Base-by-base conservation (phyloP, 2,113 vertebrate species). In the Tetraodon nigroviridis region DNA sequence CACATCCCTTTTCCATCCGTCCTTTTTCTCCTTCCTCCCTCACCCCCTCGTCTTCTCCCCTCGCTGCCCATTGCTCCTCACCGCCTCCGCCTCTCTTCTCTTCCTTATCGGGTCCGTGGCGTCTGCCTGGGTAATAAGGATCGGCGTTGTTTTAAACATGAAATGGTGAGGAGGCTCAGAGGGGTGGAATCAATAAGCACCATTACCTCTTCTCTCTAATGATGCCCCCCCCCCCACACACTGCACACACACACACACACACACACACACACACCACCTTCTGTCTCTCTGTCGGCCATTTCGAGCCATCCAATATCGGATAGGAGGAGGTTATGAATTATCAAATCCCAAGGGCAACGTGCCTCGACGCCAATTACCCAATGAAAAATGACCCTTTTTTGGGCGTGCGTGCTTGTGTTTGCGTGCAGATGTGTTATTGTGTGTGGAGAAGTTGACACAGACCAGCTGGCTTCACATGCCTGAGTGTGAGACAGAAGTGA, bases 111-210 rank as follows among this genome's bases (percentile, higher is more conserved):
- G 75, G 55, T 69, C 37, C 55, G 67, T 67, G 75, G 81, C 54
- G 75, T 77, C 77, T 84, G 72, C 69, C 74, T 74, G 56, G 76
- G 84, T 92, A 90, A 91, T 90, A 89, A 90, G 88, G 79, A 90
- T 89, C 87, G 86, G 90, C 89, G 89, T 90, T 90, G 90, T 91
- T 90, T 91, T 89, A 91, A 91, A 91, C 89, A 91, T 90, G 89
- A 89, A 92, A 89, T 84, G 83, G 83, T 83, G 77, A 81, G 78
- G 79, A 78, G 78, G 84, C 75, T 81, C 49, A 58, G 73, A 50
- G 61, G 81, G 80, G 79, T 58, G 55, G 84, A 86, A 92, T 92
- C 90, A 90, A 92, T 91, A 89, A 75, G 76, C 81, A 67, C 89
- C 89, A 91, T 90, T 91, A 90, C 89, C 85, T 86, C 76, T 78